Evolutionary conservation across 2,797 vertebrate species (phyloP).

Genomic region (Luscinia megarhynchos): DNA sequence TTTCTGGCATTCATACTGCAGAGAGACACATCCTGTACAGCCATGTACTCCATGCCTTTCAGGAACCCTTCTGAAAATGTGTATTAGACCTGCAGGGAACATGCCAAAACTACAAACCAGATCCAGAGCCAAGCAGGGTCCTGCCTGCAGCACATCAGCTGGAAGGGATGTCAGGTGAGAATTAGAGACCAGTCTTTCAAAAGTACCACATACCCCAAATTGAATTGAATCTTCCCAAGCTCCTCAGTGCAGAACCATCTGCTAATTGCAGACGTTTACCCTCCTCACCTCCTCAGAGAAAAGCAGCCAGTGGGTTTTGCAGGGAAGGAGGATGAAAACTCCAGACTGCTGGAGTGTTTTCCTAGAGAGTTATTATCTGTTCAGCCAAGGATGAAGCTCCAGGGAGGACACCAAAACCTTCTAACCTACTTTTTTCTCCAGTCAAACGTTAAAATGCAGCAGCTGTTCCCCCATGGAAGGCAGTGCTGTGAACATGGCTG

Average conservation of each 20-base stretch:
- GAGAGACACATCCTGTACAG: neutral
- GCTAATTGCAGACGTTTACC: neutral
- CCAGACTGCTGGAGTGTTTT: neutral
- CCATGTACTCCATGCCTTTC: neutral
- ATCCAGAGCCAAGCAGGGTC: neutral
- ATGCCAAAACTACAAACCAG: neutral
- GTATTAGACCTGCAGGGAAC: neutral
- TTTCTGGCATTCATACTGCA: neutral
- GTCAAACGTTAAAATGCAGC: conserved; percentile 28
- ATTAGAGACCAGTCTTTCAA: neutral
- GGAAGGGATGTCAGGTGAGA: neutral
- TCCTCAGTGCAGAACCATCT: neutral
- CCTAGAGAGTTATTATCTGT: neutral
- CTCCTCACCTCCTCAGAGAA: neutral
- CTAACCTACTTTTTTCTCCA: conserved; percentile 46
- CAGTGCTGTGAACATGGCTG: neutral
- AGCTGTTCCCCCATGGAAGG: neutral
- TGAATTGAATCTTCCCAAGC: accelerated
- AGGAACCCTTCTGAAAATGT: neutral
- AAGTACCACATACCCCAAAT: neutral
- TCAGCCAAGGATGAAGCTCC: conserved; percentile 43
- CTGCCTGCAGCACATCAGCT: neutral
- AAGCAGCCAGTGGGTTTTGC: neutral
- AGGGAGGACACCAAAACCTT: conserved; percentile 25
- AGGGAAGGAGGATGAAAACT: neutral